Conservation (phyloP, 1,140 invertebrate genomes). For the Thalassaphorura encarpata region DNA sequence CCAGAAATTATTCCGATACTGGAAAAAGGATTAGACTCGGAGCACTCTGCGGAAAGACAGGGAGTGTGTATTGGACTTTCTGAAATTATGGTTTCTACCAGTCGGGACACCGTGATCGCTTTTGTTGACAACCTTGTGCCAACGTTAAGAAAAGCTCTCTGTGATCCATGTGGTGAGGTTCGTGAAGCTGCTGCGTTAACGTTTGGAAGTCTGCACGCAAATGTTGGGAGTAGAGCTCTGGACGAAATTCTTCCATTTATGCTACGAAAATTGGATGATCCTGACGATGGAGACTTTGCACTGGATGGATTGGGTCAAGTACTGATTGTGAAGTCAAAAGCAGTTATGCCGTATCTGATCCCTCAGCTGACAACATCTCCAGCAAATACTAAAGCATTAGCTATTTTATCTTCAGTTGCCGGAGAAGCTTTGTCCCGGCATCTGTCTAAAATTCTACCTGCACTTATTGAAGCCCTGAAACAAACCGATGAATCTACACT, state of each 20-base stretch:
- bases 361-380: slow-evolving; percentile 76
- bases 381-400: slow-evolving; percentile 78
- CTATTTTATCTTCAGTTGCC: slow-evolving; percentile 82
- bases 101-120: slow-evolving; percentile 83
- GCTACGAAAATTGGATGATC: slow-evolving; percentile 56
- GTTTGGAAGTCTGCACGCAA: slow-evolving; percentile 90
- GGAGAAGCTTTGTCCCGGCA: slow-evolving; percentile 87
- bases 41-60: slow-evolving; percentile 83
- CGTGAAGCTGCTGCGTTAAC: slow-evolving; percentile 88
- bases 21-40: slow-evolving; percentile 82
- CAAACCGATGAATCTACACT: slow-evolving; percentile 52
- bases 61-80: slow-evolving; percentile 96
- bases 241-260: slow-evolving; percentile 93
- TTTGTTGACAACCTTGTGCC: slow-evolving; percentile 95
- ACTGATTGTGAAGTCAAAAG: slow-evolving; percentile 90
- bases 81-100: slow-evolving; percentile 96
- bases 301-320: slow-evolving; percentile 91
- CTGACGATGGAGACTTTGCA: slow-evolving; percentile 64
- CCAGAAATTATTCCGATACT: slow-evolving; percentile 98
- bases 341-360: slow-evolving; percentile 89
- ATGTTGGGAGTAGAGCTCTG: slow-evolving; percentile 85
- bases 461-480: slow-evolving; percentile 68
- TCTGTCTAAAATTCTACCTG: slow-evolving; percentile 79
- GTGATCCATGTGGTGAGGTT: slow-evolving; percentile 86
- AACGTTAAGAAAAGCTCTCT: slow-evolving; percentile 84